phyloP scores from a whole-genome alignment of 2,113 vertebrate species.

The Corythornis cristatus region DNA sequence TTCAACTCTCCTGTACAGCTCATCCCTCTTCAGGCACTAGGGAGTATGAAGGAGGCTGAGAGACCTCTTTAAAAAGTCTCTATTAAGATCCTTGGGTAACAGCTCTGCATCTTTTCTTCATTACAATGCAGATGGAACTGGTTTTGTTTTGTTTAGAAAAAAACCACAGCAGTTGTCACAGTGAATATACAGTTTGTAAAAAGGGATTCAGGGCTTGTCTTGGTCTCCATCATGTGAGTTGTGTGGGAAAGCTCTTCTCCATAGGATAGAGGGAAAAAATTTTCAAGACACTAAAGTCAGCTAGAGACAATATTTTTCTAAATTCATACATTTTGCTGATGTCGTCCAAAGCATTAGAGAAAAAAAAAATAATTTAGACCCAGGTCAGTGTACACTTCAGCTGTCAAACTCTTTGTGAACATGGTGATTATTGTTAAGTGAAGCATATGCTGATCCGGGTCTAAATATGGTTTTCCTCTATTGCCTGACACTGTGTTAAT shows the following conservation, averaged over 20 bases:
- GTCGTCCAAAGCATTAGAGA: neutral
- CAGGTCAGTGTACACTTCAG: neutral
- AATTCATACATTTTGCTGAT: neutral
- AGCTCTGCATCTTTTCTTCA: neutral
- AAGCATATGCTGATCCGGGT: slow-evolving; percentile 25
- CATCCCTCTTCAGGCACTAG: neutral
- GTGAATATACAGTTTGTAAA: neutral
- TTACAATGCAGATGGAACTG: neutral
- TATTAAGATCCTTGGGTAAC: neutral
- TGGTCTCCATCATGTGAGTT: neutral
- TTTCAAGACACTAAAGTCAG: neutral
- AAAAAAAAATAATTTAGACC: neutral
- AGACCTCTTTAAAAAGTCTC: neutral
- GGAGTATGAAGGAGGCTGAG: neutral
- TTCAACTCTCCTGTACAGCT: neutral
- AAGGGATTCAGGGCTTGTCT: neutral
- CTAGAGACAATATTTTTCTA: neutral
- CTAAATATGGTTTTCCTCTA: slow-evolving; percentile 36
- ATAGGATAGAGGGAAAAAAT: neutral
- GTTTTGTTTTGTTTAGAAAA: neutral
- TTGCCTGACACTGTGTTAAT: slow-evolving; percentile 28
- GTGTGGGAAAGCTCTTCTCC: neutral
- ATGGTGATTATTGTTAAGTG: neutral
- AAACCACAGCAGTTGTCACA: neutral
- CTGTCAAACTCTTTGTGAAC: slow-evolving; percentile 24